Percentiles rank a stretch among this genome's conserved stretches.
phyloP scores from a whole-genome alignment of 2,113 vertebrate species.

The Setophaga petechia region DNA sequence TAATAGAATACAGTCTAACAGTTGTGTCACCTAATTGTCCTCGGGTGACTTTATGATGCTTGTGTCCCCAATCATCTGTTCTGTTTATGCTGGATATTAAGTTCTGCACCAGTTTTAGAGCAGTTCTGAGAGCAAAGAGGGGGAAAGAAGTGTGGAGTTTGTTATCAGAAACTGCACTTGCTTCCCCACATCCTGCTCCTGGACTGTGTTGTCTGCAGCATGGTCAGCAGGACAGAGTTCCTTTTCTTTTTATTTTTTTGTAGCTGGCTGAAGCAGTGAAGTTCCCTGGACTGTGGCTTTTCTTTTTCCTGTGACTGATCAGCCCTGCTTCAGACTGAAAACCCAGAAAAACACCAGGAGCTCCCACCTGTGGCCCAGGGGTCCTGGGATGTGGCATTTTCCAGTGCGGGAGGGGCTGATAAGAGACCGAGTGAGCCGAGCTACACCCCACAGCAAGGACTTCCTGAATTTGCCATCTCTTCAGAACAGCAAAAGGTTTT shows the following conservation, averaged over 20 bases:
- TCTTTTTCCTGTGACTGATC: not conserved
- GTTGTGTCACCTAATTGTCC: not conserved
- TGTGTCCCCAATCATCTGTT: not conserved
- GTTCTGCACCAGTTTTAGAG: not conserved
- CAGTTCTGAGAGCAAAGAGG: fast-evolving
- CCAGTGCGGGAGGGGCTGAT: fast-evolving
- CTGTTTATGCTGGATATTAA: not conserved
- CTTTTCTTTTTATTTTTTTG: not conserved
- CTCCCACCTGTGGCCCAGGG: not conserved
- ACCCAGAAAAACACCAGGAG: not conserved
- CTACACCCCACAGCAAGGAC: not conserved
- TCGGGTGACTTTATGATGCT: not conserved
- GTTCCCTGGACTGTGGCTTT: not conserved
- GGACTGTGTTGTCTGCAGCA: not conserved
- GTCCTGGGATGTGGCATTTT: fast-evolving
- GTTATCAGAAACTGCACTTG: not conserved
- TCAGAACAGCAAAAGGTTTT: not conserved
- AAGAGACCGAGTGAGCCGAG: not conserved
- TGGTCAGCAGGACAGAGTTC: fast-evolving
- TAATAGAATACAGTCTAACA: not conserved
- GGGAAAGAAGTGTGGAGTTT: fast-evolving
- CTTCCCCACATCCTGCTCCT: not conserved
- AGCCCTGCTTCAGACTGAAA: not conserved
- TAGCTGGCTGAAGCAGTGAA: not conserved
- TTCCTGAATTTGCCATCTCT: not conserved